Evolutionary conservation across 2,113 vertebrate genomes (phyloP).

Genomic region (Sarotherodon lohbergeri): DNA sequence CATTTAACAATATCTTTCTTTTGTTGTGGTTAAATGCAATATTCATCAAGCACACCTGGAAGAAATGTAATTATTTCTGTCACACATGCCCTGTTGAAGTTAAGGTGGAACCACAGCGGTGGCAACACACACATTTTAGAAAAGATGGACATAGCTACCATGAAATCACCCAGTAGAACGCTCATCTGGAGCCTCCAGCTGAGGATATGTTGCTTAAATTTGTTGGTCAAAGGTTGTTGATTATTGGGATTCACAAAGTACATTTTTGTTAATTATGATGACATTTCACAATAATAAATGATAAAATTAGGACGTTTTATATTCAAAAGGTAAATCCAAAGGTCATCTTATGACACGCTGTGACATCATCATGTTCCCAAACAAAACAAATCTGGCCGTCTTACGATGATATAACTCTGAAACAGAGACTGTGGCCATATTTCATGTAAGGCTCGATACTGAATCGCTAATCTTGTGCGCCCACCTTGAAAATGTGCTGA

Average conservation of each 20-base stretch:
- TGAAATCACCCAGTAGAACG: not conserved
- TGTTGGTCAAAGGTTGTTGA: not conserved
- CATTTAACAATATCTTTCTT: not conserved
- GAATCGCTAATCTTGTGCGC: not conserved
- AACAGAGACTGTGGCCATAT: not conserved
- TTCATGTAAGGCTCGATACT: not conserved
- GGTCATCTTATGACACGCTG: not conserved
- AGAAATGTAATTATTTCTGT: not conserved
- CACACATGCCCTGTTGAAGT: not conserved
- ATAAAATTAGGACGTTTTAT: not conserved
- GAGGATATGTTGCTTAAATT: not conserved
- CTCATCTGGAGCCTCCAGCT: fast-evolving
- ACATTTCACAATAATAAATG: not conserved
- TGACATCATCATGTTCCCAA: not conserved
- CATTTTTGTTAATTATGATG: fast-evolving
- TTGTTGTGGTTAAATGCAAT: not conserved
- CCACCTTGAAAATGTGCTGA: not conserved
- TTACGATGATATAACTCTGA: not conserved
- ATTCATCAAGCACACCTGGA: not conserved
- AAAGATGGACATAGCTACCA: not conserved
- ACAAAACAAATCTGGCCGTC: not conserved
- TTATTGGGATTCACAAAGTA: not conserved
- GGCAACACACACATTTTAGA: too few relatives aligned
- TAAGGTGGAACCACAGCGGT: not conserved
- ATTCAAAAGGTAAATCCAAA: not conserved